These are phyloP conservation scores for Panthera tigris DNA, from an alignment of 2,113 vertebrate genomes.

Conservation along the genomic window DNA sequence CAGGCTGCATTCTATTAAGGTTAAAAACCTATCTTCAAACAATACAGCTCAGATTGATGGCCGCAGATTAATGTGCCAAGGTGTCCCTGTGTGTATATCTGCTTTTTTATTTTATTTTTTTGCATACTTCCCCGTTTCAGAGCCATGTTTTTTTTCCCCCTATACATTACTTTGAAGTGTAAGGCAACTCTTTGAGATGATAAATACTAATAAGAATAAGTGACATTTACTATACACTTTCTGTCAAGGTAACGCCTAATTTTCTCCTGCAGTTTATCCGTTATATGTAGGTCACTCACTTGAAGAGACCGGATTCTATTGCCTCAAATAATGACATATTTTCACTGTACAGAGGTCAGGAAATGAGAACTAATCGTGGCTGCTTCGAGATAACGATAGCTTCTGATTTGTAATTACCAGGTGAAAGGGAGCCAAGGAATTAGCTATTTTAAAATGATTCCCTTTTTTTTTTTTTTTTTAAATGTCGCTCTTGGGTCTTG, in stretches of 20 bases:
- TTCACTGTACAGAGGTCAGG: slow-evolving; percentile 69
- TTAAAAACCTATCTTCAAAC: slow-evolving; percentile 61
- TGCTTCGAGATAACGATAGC: slow-evolving; percentile 77
- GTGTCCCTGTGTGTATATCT: not conserved
- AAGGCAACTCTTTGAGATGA: slow-evolving; percentile 36
- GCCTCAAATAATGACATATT: slow-evolving; percentile 73
- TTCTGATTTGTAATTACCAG: slow-evolving; percentile 84
- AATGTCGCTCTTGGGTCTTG: slow-evolving; percentile 41
- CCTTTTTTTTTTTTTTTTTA: not conserved
- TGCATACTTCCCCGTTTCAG: not conserved
- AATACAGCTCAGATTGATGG: slow-evolving; percentile 22
- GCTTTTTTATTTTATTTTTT: not conserved
- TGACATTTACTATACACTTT: slow-evolving; percentile 69
- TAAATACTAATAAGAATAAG: slow-evolving; percentile 68
- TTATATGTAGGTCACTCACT: slow-evolving; percentile 82
- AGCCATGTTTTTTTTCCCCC: not conserved
- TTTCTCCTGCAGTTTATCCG: slow-evolving; percentile 60
- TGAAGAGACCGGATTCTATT: slow-evolving; percentile 76
- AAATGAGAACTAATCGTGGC: slow-evolving; percentile 78
- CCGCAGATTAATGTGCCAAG: not conserved
- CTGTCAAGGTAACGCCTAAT: slow-evolving; percentile 67
- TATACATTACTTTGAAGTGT: not conserved
- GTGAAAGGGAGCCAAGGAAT: slow-evolving; percentile 81
- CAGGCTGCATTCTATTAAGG: slow-evolving; percentile 65
- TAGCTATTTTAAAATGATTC: slow-evolving; percentile 70